Base-by-base conservation (phyloP, 2,113 vertebrate genomes). In the Sceloporus undulatus region DNA sequence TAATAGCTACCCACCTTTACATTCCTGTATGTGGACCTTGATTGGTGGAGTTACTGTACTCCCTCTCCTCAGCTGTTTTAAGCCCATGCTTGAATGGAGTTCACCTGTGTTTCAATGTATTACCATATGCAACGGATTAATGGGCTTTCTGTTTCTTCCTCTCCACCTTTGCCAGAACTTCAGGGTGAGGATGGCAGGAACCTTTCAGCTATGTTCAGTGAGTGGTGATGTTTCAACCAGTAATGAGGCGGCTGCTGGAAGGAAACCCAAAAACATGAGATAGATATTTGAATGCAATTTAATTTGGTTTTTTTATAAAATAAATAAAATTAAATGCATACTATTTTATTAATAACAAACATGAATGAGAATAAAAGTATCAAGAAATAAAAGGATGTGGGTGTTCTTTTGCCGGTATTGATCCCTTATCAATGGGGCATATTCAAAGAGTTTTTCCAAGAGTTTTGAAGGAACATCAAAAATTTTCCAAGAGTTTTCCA, bases 261-360 rank as follows among this genome's bases (percentile, higher is more conserved):
- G 52, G 1, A 19, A 77, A 87, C 19, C 4, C 16, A 27, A 75
- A 11, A 52, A 8, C 21, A n/a, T 38, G 74, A 83, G n/a, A 42
- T 88, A 66, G 42, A 68, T 38, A 54, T 68, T 54, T 27, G 71
- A 66, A 56, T 75, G 56, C 56, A 82, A 52, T 66, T 34, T 82
- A 82, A 82, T 83, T 87, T 40, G 27, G 62, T 38, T 66, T 9
- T 48, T 5, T 5, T 66, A 21, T 78, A 66, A 66, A 23, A 68
- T 19, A 85, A 48, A 10, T 70, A 18, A 73, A 68, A 82, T 68
- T 6, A 85, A 76, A 59, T 59, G 21, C 48, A 56, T 8, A 11
- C 8, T 79, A 62, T 89, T 89, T 85, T 81, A 65, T 85, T 75
- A 85, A 80, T 81, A 85, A 80, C 25, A 54, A 76, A 76, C n/a